Evolutionary conservation across 2,113 vertebrate genomes (phyloP).

Genomic region (Antechinus stuartii): DNA sequence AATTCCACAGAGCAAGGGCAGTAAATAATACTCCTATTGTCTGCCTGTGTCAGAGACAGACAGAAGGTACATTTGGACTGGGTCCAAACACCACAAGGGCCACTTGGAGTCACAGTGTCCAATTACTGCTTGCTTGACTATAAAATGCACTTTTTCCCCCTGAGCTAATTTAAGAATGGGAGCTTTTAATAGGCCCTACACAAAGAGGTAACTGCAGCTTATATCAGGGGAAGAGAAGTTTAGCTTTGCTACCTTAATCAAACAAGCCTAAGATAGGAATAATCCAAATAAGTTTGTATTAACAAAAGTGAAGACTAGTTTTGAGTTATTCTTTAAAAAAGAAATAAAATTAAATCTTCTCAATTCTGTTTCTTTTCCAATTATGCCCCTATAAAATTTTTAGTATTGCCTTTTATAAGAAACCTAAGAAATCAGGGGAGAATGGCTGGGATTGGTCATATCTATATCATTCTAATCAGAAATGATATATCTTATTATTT

Average conservation of each 20-base stretch:
- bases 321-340: slow-evolving; percentile 33
- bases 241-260: slow-evolving; percentile 69
- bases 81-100: slow-evolving; percentile 88
- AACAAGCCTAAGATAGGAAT: slow-evolving; percentile 62
- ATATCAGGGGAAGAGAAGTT: slow-evolving; percentile 69
- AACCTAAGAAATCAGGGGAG: not conserved
- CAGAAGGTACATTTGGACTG: slow-evolving; percentile 90
- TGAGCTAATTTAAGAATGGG: slow-evolving; percentile 87
- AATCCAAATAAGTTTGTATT: slow-evolving; percentile 39
- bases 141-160: slow-evolving; percentile 82
- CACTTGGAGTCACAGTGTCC: slow-evolving; percentile 89
- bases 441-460: not conserved
- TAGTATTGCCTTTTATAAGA: not conserved
- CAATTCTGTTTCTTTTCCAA: not conserved
- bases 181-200: slow-evolving; percentile 81
- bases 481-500: not conserved
- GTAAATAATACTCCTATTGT: slow-evolving; percentile 91
- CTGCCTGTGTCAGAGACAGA: slow-evolving; percentile 88
- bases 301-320: not conserved
- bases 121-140: slow-evolving; percentile 89
- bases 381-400: not conserved
- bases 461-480: not conserved
- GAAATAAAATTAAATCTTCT: not conserved
- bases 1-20: slow-evolving; percentile 85
- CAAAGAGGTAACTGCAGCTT: slow-evolving; percentile 77